Evolutionary conservation across 2,797 vertebrate genomes (phyloP).

Genomic region (Gallirallus australis): DNA sequence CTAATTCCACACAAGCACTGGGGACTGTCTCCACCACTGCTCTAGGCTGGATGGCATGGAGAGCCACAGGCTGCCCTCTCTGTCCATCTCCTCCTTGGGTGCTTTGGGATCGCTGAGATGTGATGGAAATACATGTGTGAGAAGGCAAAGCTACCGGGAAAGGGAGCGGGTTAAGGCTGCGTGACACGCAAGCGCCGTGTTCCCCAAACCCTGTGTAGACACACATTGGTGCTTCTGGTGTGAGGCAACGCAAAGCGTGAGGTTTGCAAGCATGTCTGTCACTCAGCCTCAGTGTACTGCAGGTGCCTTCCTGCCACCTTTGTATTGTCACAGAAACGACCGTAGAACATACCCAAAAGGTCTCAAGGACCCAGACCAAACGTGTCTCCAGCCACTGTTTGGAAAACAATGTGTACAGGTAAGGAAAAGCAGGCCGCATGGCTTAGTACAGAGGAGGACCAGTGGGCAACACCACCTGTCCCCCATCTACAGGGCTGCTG

Average conservation of each 20-base stretch:
- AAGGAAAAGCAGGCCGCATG: neutral
- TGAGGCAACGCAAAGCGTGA: rapidly evolving
- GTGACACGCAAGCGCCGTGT: neutral
- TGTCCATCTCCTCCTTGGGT: neutral
- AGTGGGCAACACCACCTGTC: neutral
- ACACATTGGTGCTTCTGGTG: too few species aligned
- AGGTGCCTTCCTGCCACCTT: rapidly evolving
- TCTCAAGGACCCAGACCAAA: neutral
- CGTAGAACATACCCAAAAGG: neutral
- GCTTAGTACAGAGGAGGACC: neutral
- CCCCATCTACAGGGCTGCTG: neutral
- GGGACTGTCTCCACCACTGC: too few species aligned
- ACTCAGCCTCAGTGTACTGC: neutral
- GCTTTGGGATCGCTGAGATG: neutral
- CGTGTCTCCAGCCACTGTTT: neutral
- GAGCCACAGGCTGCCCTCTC: neutral
- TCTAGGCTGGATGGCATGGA: neutral
- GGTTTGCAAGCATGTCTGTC: neutral
- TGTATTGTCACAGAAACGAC: neutral
- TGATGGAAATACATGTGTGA: neutral
- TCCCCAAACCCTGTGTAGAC: neutral
- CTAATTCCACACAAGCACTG: rapidly evolving
- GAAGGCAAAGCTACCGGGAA: neutral
- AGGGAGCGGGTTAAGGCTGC: neutral
- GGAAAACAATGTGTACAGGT: neutral